Percentiles rank a stretch among this genome's conserved stretches.
phyloP scores from a whole-genome alignment of 2,888 invertebrate genomes.

The Noctua comes region DNA sequence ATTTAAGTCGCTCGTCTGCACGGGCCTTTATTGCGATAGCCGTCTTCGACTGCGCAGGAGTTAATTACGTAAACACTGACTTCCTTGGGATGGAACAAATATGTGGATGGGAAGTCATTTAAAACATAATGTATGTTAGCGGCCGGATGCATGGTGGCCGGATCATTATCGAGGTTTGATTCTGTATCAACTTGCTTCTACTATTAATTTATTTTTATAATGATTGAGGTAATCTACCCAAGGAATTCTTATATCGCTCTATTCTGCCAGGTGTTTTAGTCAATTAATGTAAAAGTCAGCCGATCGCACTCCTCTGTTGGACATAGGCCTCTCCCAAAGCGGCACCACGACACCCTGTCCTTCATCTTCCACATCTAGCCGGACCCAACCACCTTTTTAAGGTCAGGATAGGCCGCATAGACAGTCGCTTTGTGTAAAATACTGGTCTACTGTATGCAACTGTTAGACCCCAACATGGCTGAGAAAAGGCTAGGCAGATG shows the following conservation, averaged over 20 bases:
- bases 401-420: not conserved
- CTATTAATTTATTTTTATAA: not conserved
- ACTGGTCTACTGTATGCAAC: too few relatives aligned
- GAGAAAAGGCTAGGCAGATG: too few relatives aligned
- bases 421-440: too few relatives aligned
- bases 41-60: conserved; percentile 9
- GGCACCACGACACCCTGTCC: not conserved
- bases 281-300: not conserved
- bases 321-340: not conserved
- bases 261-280: not conserved
- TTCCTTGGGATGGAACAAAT: conserved; percentile 37
- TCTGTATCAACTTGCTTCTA: not conserved
- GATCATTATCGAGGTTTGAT: not conserved
- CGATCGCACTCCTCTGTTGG: not conserved
- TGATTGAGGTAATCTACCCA: not conserved
- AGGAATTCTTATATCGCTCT: not conserved
- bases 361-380: not conserved
- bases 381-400: not conserved
- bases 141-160: conserved; percentile 15
- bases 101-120: conserved; percentile 25
- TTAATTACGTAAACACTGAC: conserved; percentile 51
- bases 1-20: not conserved
- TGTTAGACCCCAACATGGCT: too few relatives aligned
- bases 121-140: conserved; percentile 3
- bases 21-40: conserved; percentile 1